Base-by-base conservation (phyloP, 2,113 vertebrate species). In the Pyxicephalus adspersus region DNA sequence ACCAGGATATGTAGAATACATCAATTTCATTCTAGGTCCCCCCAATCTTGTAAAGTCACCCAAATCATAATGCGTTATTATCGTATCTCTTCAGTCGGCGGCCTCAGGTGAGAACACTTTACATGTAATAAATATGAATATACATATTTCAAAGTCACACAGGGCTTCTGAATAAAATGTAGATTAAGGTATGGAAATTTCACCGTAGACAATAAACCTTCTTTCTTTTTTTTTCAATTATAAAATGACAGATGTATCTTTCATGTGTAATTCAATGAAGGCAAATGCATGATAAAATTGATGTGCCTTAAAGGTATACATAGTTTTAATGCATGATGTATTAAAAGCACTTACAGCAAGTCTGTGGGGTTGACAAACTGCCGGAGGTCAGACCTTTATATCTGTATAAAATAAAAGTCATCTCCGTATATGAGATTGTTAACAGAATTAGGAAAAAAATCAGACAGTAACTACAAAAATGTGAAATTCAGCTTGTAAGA, bases 301-400 rank as follows among this genome's bases (percentile, higher is more conserved):
- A 82, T 66, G 54, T 66, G 80, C 70, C 70, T 82, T 57, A 75
- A 58, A 82, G 70, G 64, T 58, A 66, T 66, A 65, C 71, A 65
- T 66, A 19, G 29, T 82, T 82, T 82, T 82, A 82, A 66, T 82
- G 80, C 61, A 26, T 55, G 52, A 82, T 58, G 58, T 82, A 82
- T 75, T 82, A 82, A 75, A 82, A 75, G 80, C 38, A 82, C 80
- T 75, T 75, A 75, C 61, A 75, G 61, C 63, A 6, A 75, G 71
- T 66, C 67, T 55, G 64, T 71, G 19, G 70, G 80, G 63, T 51
- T 13, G 57, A 74, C 61, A 82, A 26, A 55, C 31, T 82, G 61
- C 54, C 26, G 4, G 29, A 31, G 54, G 70, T 22, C 22, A 38
- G 55, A 73, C 70, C n/a, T 26, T 72, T 26, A 29, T 45, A 45